Base-by-base conservation (phyloP, 2,888 invertebrate species). In the Ennomos fuscantarius region DNA sequence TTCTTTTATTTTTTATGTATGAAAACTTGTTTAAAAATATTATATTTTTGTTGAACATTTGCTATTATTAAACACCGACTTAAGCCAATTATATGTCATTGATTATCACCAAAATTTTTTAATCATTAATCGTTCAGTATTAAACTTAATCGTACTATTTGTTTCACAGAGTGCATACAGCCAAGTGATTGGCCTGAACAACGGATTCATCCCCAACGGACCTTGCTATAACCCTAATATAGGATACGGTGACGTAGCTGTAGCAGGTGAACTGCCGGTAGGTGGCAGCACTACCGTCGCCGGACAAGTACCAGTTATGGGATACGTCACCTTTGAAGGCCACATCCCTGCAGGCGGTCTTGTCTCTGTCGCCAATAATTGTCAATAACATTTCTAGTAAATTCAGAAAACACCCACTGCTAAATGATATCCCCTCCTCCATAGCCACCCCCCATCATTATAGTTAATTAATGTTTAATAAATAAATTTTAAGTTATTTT, bases 241-340 rank as follows among this genome's bases (percentile, higher is more conserved):
- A 8, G 83, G 82, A 0, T 82, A 75, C 33, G 86, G 87, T 0
- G 87, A 89, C 51, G 75, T 88, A 0, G 65, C 77, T 0, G 72
- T 89, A 0, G 54, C 68, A 1, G 89, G 89, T 0, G 83, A 86
- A 36, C 58, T 88, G 68, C 89, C 87, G 66, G 85, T 87, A 0
- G 76, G 76, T 45, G 89, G 89, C 1, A 76, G 74, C 1, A 87
- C 89, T 0, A 76, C 78, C 1, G 73, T 89, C 0, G 52, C 74
- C 42, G 90, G 89, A 9, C 86, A 88, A 34, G 82, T 86, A 55
- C 89, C 89, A 62, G 85, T 90, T 0, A 84, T 89, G 62, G 90
- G 90, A 44, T 89, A 84, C 53, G 89, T 90, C 0, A 84, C 83
- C 1, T 90, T 90, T 50, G 89, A 90, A 50, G 90, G 89, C 0